phyloP scores from a whole-genome alignment of 92 coral and sea anemone genomes.

The Epizoanthus illoricatus region DNA sequence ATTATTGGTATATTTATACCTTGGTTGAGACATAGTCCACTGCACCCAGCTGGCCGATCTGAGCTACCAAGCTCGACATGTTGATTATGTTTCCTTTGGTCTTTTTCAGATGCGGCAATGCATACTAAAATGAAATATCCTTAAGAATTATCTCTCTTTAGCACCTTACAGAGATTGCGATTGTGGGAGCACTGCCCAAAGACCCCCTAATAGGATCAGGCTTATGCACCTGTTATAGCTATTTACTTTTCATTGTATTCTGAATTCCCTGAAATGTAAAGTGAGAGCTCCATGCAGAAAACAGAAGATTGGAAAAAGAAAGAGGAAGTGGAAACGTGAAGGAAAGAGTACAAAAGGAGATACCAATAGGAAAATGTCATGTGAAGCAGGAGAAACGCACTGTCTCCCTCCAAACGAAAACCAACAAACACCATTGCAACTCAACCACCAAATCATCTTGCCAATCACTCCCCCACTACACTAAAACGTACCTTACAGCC shows the following conservation, averaged over 20 bases:
- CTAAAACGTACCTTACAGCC: slow-evolving; percentile 71
- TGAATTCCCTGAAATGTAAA: too few relatives aligned
- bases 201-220: too few relatives aligned
- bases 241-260: too few relatives aligned
- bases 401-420: too few relatives aligned
- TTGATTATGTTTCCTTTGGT: slow-evolving; percentile 93
- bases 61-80: slow-evolving; percentile 88
- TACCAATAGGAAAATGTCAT: neutral
- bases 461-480: neutral
- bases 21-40: slow-evolving; percentile 88
- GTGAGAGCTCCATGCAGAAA: too few relatives aligned
- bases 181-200: too few relatives aligned
- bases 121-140: slow-evolving; percentile 46
- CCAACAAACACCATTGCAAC: too few relatives aligned
- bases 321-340: neutral
- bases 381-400: neutral
- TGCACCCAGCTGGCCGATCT: slow-evolving; percentile 82
- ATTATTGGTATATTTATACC: slow-evolving; percentile 41
- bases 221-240: too few relatives aligned
- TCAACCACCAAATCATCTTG: too few relatives aligned
- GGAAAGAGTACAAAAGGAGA: neutral
- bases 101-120: slow-evolving; percentile 84
- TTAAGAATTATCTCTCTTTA: too few relatives aligned
- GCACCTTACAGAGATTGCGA: neutral
- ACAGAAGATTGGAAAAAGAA: neutral